Evolutionary conservation across 2,888 invertebrate genomes (phyloP).

Genomic region (Hemithea aestivaria): DNA sequence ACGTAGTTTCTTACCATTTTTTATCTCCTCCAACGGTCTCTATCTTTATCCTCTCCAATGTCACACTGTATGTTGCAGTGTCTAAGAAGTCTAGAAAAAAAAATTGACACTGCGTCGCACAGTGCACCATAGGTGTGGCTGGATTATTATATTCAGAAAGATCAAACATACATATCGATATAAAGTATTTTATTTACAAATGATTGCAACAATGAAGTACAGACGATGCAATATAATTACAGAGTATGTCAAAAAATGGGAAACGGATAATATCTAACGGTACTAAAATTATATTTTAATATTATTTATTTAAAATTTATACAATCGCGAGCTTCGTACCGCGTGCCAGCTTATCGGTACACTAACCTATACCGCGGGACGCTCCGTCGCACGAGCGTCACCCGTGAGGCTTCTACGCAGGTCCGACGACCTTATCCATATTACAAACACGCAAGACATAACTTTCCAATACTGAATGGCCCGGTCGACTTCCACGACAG

Average conservation of each 20-base stretch:
- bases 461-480: too few relatives aligned
- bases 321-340: conserved; percentile 51
- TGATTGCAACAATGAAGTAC: conserved; percentile 80
- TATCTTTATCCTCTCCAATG: too few relatives aligned
- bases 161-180: conserved; percentile 45
- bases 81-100: too few relatives aligned
- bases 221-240: conserved; percentile 78
- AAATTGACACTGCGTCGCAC: too few relatives aligned
- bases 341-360: conserved; percentile 26
- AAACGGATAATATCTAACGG: conserved; percentile 77
- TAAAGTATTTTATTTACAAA: conserved; percentile 81
- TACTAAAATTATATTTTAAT: conserved; percentile 65
- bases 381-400: conserved; percentile 17
- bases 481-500: conserved; percentile 12
- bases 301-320: conserved; percentile 63
- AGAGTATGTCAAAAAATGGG: conserved; percentile 77
- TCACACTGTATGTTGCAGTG: too few relatives aligned
- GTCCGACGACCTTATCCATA: conserved; percentile 7
- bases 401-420: neutral
- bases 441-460: neutral
- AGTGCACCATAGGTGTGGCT: too few relatives aligned
- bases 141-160: too few relatives aligned
- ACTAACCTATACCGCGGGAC: conserved; percentile 23
- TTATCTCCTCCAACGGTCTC: too few relatives aligned
- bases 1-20: too few relatives aligned